These are phyloP conservation scores for Pseudococcus viburni DNA, from an alignment of 2,888 invertebrate genomes.

Conservation along the genomic window DNA sequence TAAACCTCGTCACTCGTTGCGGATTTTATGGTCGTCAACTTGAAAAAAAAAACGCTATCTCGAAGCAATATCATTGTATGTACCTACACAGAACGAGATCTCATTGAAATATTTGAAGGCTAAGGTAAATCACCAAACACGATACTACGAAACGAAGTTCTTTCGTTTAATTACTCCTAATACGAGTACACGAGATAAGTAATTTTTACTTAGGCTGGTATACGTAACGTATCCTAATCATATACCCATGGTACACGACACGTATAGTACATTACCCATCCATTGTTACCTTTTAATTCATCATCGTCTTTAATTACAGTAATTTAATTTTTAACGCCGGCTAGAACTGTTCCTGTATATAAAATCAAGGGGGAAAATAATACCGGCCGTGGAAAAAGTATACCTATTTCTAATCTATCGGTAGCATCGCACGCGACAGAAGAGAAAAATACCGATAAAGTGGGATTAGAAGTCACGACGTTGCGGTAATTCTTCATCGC, in stretches of 20 bases:
- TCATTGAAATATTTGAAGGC: conserved; percentile 42
- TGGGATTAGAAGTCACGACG: neutral
- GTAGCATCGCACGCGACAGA: conserved; percentile 14
- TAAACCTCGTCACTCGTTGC: neutral
- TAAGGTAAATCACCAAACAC: conserved; percentile 43
- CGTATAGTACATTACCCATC: neutral
- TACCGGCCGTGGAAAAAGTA: conserved; percentile 18
- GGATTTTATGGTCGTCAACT: conserved; percentile 2
- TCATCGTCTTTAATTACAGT: conserved; percentile 30
- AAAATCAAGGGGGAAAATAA: neutral
- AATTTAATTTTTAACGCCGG: conserved; percentile 47
- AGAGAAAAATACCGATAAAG: conserved; percentile 8
- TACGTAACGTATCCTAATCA: neutral
- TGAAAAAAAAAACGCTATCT: neutral
- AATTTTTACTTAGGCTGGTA: neutral
- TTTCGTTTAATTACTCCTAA: conserved; percentile 45
- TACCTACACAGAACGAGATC: neutral
- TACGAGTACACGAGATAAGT: neutral
- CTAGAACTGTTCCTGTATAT: neutral
- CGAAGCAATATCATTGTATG: neutral
- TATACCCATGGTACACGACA: neutral
- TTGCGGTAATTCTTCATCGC: neutral
- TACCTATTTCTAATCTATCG: neutral
- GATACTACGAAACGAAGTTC: neutral
- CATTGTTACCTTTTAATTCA: conserved; percentile 55